Evolutionary conservation across 2,888 invertebrate genomes (phyloP).

Genomic region (Epinotia demarniana): DNA sequence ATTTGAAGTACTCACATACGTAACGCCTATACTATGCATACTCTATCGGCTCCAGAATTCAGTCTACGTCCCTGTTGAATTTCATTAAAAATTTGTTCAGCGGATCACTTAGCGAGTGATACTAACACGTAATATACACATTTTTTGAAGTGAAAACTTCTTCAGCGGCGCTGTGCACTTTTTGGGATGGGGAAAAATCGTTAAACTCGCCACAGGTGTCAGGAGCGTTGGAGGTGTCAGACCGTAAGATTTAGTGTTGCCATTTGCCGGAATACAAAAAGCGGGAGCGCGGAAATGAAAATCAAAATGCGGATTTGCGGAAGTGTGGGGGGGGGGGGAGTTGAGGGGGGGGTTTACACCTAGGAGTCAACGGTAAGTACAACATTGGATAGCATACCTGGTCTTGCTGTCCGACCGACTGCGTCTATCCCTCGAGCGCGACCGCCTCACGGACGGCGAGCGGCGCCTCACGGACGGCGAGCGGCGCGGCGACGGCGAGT

Average conservation of each 20-base stretch:
- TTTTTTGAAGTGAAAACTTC: no score
- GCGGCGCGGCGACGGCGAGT: constrained; percentile 75
- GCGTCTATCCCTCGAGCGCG: constrained; percentile 76
- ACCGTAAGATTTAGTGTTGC: no score
- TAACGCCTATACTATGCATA: constrained; percentile 27
- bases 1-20: constrained; percentile 34
- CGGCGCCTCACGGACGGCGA: constrained; percentile 77
- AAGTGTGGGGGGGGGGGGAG: no score
- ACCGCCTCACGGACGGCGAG: constrained; percentile 74
- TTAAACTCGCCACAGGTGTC: no score
- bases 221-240: no score
- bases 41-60: constrained; percentile 22
- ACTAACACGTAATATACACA: not conserved
- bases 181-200: no score
- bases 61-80: constrained; percentile 37
- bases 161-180: no score
- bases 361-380: no score
- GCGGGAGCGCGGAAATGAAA: no score
- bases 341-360: no score
- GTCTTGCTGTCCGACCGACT: constrained; percentile 79
- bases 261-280: no score
- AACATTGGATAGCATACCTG: constrained; percentile 60
- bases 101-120: constrained; percentile 18
- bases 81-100: constrained; percentile 36
- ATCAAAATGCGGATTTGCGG: no score